phyloP scores from a whole-genome alignment of 2,113 vertebrate species.

The Seriola quinqueradiata region DNA sequence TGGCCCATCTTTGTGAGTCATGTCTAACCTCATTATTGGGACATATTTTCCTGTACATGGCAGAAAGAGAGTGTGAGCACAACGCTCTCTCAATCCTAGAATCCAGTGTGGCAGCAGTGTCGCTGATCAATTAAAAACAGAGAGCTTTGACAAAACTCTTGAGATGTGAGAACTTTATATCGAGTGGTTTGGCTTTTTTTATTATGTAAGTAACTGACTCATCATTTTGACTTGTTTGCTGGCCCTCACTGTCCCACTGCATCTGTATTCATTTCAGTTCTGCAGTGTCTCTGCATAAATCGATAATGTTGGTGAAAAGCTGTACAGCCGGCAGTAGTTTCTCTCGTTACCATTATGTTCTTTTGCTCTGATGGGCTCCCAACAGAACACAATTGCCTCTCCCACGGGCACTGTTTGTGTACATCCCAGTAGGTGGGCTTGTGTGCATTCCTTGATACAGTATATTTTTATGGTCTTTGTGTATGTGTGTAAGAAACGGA shows the following conservation, averaged over 20 bases:
- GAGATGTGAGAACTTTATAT: background rate
- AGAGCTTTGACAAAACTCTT: background rate
- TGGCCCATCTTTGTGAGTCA: background rate
- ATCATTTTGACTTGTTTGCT: slow-evolving; percentile 13
- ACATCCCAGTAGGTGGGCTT: slow-evolving; percentile 34
- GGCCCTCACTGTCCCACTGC: slow-evolving; percentile 7
- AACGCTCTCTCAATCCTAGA: background rate
- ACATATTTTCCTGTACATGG: background rate
- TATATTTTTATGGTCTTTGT: slow-evolving; percentile 46
- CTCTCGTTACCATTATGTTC: slow-evolving; percentile 32
- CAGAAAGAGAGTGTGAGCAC: background rate
- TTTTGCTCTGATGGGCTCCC: slow-evolving; percentile 16
- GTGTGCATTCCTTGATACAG: slow-evolving; percentile 21
- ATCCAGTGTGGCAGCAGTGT: background rate
- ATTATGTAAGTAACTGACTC: slow-evolving; percentile 1
- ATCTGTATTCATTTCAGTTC: slow-evolving; percentile 13
- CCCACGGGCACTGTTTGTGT: slow-evolving; percentile 25
- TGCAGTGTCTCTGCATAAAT: slow-evolving; percentile 36
- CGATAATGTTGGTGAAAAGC: slow-evolving; percentile 24
- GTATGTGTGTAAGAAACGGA: slow-evolving; percentile 30
- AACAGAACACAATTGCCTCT: slow-evolving; percentile 21
- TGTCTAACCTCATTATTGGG: background rate
- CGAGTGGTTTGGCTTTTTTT: background rate
- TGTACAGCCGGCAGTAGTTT: slow-evolving; percentile 29
- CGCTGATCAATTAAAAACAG: background rate